phyloP scores from a whole-genome alignment of 2,888 invertebrate species.

The Mayetiola destructor region DNA sequence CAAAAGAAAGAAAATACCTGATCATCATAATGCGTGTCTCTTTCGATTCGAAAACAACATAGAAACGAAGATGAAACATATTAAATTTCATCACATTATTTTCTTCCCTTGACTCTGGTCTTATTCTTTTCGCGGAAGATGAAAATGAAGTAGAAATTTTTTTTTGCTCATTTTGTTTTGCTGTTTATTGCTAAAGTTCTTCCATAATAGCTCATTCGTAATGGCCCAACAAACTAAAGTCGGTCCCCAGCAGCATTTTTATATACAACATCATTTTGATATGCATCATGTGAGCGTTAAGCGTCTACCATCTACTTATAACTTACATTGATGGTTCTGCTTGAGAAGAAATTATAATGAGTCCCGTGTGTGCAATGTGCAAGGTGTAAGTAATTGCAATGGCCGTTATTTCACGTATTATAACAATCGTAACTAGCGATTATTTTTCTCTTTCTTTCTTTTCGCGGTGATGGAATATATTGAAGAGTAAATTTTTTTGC shows the following conservation, averaged over 20 bases:
- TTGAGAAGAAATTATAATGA: constrained; percentile 3
- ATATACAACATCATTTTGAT: too few species aligned
- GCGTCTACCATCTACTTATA: too few species aligned
- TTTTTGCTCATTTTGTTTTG: not conserved
- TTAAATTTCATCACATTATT: not conserved
- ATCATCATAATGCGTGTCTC: not conserved
- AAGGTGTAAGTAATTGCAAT: not conserved
- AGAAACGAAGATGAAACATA: not conserved
- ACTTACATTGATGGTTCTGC: constrained; percentile 3
- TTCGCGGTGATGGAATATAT: too few species aligned
- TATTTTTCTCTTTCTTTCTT: not conserved
- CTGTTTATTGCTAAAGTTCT: too few species aligned
- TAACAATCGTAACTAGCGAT: not conserved
- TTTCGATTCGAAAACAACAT: not conserved
- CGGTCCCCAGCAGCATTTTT: not conserved
- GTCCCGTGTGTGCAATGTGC: not conserved
- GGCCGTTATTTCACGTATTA: not conserved
- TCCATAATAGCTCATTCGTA: too few species aligned
- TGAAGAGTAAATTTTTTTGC: too few species aligned
- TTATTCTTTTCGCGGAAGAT: too few species aligned
- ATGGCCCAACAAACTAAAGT: not conserved
- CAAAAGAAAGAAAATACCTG: not conserved
- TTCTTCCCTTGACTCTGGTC: not conserved
- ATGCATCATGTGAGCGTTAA: constrained; percentile 7
- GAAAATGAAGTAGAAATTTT: not conserved